Conservation (phyloP, 2,888 invertebrate species). For the Agrochola circellaris region DNA sequence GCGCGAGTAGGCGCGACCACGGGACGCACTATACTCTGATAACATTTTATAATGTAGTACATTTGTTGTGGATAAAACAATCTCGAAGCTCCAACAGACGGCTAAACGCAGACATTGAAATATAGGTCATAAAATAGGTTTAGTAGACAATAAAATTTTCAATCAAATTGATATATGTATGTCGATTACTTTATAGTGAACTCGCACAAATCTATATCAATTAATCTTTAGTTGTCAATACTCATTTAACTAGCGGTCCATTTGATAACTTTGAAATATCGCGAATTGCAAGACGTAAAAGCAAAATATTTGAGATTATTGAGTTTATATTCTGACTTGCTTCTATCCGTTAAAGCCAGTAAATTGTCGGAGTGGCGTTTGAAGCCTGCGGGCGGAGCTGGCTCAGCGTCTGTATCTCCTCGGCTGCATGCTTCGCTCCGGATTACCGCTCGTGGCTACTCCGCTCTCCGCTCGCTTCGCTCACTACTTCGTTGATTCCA, state of each 20-base stretch:
- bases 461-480: constrained; percentile 7
- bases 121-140: constrained; percentile 64
- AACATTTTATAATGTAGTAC: constrained; percentile 20
- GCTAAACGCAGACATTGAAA: constrained; percentile 57
- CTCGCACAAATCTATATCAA: constrained; percentile 49
- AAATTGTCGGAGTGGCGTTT: constrained; percentile 40
- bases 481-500: constrained; percentile 34
- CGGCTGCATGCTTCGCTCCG: constrained; percentile 21
- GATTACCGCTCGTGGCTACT: constrained; percentile 27
- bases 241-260: constrained; percentile 46
- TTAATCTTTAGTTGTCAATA: constrained; percentile 61
- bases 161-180: constrained; percentile 61
- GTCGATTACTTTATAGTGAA: constrained; percentile 57
- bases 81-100: constrained; percentile 44
- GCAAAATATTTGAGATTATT: constrained; percentile 24
- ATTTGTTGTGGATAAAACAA: constrained; percentile 40
- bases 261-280: constrained; percentile 32
- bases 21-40: not conserved
- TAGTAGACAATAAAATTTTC: constrained; percentile 61
- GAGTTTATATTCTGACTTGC: constrained; percentile 9
- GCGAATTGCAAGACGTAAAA: constrained; percentile 6
- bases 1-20: not conserved
- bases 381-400: constrained; percentile 3
- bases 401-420: constrained; percentile 22
- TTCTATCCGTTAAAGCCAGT: constrained; percentile 36